phyloP scores from a whole-genome alignment of 2,888 invertebrate species.

The Dermolepida albohirtum region DNA sequence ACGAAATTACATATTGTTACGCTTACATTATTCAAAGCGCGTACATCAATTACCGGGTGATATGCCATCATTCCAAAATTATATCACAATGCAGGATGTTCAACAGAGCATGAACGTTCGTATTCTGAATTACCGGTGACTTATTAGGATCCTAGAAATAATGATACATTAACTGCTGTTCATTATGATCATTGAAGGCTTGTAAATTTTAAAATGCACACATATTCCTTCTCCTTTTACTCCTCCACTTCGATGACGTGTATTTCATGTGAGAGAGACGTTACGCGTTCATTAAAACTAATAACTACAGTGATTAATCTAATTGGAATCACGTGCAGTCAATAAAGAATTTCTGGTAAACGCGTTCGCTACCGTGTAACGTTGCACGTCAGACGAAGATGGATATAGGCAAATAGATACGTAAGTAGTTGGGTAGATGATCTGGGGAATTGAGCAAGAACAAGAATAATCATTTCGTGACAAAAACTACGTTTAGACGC shows the following conservation, averaged over 20 bases:
- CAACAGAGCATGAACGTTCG: conserved; percentile 26
- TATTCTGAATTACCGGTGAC: conserved; percentile 1
- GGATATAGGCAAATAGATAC: background rate
- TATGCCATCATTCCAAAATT: background rate
- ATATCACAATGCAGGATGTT: conserved; percentile 15
- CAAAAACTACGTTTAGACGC: conserved; percentile 18
- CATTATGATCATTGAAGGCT: conserved; percentile 1
- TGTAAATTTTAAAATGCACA: conserved; percentile 29
- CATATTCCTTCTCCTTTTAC: too few species aligned
- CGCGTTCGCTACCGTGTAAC: background rate
- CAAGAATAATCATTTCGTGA: conserved; percentile 14
- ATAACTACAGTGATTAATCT: conserved; percentile 19
- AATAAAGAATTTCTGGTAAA: conserved; percentile 4
- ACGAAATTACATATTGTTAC: too few species aligned
- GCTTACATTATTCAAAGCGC: too few species aligned
- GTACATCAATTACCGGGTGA: too few species aligned
- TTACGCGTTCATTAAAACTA: conserved; percentile 25
- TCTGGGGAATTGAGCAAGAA: conserved; percentile 19
- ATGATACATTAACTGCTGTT: background rate
- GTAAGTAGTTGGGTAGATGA: conserved; percentile 1
- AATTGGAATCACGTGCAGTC: conserved; percentile 29
- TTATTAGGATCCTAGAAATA: background rate
- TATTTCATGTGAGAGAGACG: background rate
- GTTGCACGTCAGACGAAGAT: background rate
- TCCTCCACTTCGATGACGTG: conserved; percentile 1